phyloP scores from a whole-genome alignment of 2,888 invertebrate genomes.

The Leptinotarsa peninsularis region DNA sequence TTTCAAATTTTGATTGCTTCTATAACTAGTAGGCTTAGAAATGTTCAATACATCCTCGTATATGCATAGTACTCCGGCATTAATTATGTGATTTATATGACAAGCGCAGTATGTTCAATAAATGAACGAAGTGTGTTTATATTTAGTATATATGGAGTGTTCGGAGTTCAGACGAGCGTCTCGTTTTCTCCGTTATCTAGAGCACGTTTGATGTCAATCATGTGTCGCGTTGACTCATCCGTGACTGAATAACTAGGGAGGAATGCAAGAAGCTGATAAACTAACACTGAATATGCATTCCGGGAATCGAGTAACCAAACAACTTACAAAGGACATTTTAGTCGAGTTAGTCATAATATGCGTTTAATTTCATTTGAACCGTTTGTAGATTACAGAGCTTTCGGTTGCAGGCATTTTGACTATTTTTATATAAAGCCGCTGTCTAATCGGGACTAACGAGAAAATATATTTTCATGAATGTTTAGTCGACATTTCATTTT shows the following conservation, averaged over 20 bases:
- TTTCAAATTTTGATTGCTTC: not conserved
- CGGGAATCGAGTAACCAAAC: conserved; percentile 13
- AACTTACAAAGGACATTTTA: conserved; percentile 15
- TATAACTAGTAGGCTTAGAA: not conserved
- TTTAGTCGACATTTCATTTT: too few species aligned
- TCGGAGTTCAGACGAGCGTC: conserved; percentile 30
- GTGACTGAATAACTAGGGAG: conserved; percentile 26
- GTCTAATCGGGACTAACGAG: too few species aligned
- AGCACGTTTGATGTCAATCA: conserved; percentile 38
- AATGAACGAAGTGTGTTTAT: conserved; percentile 26
- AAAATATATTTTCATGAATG: too few species aligned
- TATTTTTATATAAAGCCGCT: too few species aligned
- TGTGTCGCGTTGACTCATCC: conserved; percentile 36
- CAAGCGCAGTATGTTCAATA: conserved; percentile 7
- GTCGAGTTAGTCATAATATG: not conserved
- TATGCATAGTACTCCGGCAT: not conserved
- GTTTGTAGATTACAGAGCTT: too few species aligned
- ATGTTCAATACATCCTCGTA: not conserved
- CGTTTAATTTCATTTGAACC: not conserved
- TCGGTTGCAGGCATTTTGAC: too few species aligned
- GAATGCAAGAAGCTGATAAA: conserved; percentile 23
- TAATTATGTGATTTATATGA: conserved; percentile 7
- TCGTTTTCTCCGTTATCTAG: conserved; percentile 30
- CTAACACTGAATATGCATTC: conserved; percentile 20
- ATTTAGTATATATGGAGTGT: conserved; percentile 27